These are phyloP conservation scores for Pluvialis apricaria DNA, from an alignment of 2,113 vertebrate genomes.

Conservation along the genomic window DNA sequence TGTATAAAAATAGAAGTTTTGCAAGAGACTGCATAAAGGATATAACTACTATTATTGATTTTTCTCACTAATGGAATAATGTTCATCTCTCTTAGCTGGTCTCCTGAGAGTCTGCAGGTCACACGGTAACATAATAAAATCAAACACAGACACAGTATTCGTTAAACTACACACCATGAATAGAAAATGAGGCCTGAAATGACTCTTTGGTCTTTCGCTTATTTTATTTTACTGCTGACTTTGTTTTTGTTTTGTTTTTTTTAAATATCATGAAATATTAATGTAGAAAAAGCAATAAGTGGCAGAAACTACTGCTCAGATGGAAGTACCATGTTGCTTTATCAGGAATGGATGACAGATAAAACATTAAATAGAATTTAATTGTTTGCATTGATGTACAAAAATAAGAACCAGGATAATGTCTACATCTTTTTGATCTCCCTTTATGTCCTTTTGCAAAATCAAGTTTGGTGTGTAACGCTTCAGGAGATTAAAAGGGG, in stretches of 20 bases:
- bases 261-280: not conserved
- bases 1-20: not conserved
- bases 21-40: not conserved
- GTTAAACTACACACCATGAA: conserved; percentile 13
- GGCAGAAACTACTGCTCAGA: not conserved
- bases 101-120: conserved; percentile 18
- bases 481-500: not conserved
- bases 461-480: not conserved
- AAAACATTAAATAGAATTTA: not conserved
- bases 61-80: conserved; percentile 14
- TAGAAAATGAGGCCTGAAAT: not conserved
- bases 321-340: not conserved
- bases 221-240: conserved; percentile 29
- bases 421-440: not conserved
- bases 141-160: not conserved
- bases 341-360: not conserved
- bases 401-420: not conserved
- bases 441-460: not conserved
- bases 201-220: not conserved
- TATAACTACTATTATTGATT: conserved; percentile 27
- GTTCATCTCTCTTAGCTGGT: not conserved
- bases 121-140: conserved; percentile 18
- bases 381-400: not conserved
- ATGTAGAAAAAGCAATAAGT: not conserved
- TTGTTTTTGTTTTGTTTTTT: not conserved